Conservation (phyloP, 2,888 invertebrate genomes). For the Dusona sp. region DNA sequence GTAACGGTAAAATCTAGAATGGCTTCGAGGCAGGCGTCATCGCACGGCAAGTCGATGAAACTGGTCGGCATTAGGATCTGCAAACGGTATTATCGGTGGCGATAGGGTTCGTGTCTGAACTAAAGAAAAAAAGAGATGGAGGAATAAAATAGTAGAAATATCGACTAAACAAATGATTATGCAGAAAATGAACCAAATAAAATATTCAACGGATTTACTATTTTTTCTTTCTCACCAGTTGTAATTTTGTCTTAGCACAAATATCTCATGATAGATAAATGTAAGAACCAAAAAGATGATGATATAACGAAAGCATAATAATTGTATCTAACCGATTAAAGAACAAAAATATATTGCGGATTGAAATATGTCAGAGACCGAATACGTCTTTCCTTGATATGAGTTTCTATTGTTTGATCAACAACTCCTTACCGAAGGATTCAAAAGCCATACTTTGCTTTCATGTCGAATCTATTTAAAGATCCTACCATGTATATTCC, state of each 20-base stretch:
- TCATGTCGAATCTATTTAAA: neutral
- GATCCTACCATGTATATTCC: neutral
- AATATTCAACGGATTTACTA: neutral
- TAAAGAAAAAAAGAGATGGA: constrained; percentile 23
- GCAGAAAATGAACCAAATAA: neutral
- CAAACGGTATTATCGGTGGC: constrained; percentile 44
- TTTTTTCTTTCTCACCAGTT: neutral
- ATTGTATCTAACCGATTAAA: too few species aligned
- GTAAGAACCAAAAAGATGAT: too few species aligned
- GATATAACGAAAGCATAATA: too few species aligned
- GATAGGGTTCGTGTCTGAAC: constrained; percentile 69
- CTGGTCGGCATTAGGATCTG: constrained; percentile 63
- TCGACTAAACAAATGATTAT: neutral
- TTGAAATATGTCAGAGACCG: too few species aligned
- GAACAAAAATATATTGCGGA: too few species aligned
- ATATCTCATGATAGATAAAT: neutral
- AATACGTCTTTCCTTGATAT: too few species aligned
- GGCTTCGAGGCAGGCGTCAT: constrained; percentile 78
- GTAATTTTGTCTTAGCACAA: neutral
- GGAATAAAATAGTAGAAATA: neutral
- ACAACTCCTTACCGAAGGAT: too few species aligned
- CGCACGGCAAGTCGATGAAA: constrained; percentile 73
- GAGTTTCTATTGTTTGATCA: too few species aligned
- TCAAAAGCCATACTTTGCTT: neutral
- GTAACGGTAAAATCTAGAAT: constrained; percentile 36